Evolutionary conservation across 2,113 vertebrate species (phyloP), one percentile per base, ranked within the genome.

Genomic region (Misgurnus anguillicaudatus): DNA sequence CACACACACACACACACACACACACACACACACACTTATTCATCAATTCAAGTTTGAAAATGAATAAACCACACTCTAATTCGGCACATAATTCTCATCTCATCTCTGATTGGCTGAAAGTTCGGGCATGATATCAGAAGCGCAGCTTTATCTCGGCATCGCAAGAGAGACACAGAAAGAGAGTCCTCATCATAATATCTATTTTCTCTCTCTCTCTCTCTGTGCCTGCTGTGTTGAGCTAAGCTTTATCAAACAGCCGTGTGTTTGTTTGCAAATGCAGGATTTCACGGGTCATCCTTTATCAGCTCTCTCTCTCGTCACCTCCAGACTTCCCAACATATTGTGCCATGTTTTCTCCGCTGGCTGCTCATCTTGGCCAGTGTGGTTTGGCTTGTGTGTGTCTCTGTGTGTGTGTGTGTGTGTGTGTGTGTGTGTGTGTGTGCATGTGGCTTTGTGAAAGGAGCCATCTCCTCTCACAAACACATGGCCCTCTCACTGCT

Each of bases 281-380:
- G 74, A 80, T 82, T 69, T 69, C 64, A 67, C 60, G 70, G 75
- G 75, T 78, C 79, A 62, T 74, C 74, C 68, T 76, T 71, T 83
- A 80, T 83, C 84, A 51, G 73, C 57, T 57, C 67, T 24, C 62
- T 82, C 82, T 81, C 79, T 45, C 66, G 55, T 85, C 70, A 80
- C 81, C 84, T 79, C 84, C 55, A 81, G 82, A 79, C 79, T 85
- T 85, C 76, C 62, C 75, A 80, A 66, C 82, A 81, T 76, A 81
- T 81, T 80, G 81, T 84, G 75, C 80, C 83, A 79, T 75, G 79
- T 82, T 79, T 83, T 80, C 51, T 62, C 79, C 73, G 67, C 81
- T 79, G 81, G 80, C 83, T 64, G 36, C 65, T 81, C 75, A 69
- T 61, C 58, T 75, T 81, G 73, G 73, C 80, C 38, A 17, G 73